Conservation (phyloP, 1,140 invertebrate species). For the Drosophila punjabiensis region DNA sequence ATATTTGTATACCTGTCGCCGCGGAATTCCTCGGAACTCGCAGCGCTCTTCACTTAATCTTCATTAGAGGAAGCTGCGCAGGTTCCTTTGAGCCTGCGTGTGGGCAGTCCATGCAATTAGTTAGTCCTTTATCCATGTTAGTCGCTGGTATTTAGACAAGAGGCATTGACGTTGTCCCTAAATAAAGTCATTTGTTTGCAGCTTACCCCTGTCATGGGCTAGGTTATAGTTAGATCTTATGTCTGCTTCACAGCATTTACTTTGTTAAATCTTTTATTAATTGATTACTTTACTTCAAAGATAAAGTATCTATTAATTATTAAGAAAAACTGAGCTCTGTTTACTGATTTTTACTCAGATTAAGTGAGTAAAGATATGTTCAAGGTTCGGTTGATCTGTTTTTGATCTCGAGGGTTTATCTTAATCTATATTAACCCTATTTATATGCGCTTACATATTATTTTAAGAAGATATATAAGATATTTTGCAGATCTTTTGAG, state of each 20-base stretch:
- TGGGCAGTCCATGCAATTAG: conserved; percentile 56
- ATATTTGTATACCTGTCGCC: conserved; percentile 70
- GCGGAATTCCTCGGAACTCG: conserved; percentile 60
- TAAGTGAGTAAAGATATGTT: background rate
- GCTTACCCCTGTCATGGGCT: conserved; percentile 3
- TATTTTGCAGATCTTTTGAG: conserved; percentile 3
- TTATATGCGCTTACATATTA: background rate
- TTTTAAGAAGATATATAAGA: background rate
- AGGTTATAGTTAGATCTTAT: background rate
- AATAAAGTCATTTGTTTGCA: conserved; percentile 29
- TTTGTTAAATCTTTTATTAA: background rate
- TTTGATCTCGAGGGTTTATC: background rate
- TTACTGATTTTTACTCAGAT: background rate
- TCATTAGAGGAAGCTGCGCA: conserved; percentile 51
- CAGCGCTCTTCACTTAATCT: conserved; percentile 60
- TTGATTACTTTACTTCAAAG: background rate
- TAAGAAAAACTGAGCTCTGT: background rate
- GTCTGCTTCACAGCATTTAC: background rate
- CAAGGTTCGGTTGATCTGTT: background rate
- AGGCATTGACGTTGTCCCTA: background rate
- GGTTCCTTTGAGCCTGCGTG: conserved; percentile 35
- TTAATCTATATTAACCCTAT: background rate
- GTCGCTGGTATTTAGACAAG: conserved; percentile 47
- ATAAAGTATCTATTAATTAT: background rate
- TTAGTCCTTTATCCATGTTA: conserved; percentile 62